Percentiles rank a stretch among this genome's conserved stretches.
phyloP scores from a whole-genome alignment of 2,888 invertebrate genomes.

The Gari tellinella region DNA sequence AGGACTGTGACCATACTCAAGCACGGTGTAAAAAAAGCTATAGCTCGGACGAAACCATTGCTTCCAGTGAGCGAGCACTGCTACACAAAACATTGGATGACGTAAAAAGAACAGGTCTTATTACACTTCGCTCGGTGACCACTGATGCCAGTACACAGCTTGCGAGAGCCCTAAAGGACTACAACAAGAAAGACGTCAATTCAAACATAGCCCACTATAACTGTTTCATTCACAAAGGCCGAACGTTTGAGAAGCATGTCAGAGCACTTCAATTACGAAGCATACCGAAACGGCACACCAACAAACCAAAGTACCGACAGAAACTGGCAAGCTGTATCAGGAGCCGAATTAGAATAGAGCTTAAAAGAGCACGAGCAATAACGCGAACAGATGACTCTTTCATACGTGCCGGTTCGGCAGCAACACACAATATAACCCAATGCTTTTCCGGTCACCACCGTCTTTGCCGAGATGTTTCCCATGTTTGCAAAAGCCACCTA shows the following conservation, averaged over 20 bases:
- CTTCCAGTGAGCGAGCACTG: background rate
- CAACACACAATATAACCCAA: background rate
- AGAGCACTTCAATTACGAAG: too few relatives aligned
- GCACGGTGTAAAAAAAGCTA: background rate
- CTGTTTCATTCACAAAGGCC: slow-evolving; percentile 7
- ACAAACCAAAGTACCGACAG: background rate
- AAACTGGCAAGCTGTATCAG: background rate
- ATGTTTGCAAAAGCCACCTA: slow-evolving; percentile 7
- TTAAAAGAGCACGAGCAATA: background rate
- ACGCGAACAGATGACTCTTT: background rate
- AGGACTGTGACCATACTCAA: background rate
- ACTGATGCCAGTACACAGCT: slow-evolving; percentile 1
- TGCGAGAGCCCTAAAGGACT: slow-evolving; percentile 5
- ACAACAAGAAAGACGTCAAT: background rate
- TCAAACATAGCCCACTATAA: background rate
- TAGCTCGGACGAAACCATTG: background rate
- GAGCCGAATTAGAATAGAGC: slow-evolving; percentile 3
- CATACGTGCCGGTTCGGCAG: background rate
- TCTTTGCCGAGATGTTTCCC: slow-evolving; percentile 1
- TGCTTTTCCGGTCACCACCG: slow-evolving; percentile 1
- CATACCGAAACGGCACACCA: background rate
- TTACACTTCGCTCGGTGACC: slow-evolving; percentile 7
- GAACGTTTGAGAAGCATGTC: slow-evolving; percentile 2
- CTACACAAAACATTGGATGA: background rate
- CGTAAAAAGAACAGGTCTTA: background rate